These are phyloP conservation scores for Psix sp. DNA, from an alignment of 1,140 invertebrate species.

Conservation along the genomic window DNA sequence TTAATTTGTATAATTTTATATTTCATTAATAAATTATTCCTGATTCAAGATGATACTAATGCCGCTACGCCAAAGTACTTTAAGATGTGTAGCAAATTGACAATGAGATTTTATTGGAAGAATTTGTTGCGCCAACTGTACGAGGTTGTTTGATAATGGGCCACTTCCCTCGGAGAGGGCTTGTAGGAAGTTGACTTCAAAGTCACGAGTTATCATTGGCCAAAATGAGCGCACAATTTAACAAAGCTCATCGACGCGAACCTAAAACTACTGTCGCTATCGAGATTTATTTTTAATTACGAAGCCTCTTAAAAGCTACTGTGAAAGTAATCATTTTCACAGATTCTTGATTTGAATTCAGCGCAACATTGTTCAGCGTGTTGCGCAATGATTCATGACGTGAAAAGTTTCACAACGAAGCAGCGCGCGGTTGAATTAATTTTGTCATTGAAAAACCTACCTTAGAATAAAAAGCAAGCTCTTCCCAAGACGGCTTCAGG, in stretches of 20 bases:
- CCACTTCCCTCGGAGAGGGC: slow-evolving; percentile 72
- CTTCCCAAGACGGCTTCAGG: too few species aligned
- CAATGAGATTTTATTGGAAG: slow-evolving; percentile 62
- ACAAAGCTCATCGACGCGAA: slow-evolving; percentile 55
- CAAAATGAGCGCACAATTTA: slow-evolving; percentile 73
- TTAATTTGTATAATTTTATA: too few species aligned
- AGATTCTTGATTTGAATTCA: too few species aligned
- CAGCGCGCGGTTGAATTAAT: too few species aligned
- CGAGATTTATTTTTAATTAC: slow-evolving; percentile 40
- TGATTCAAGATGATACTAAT: slow-evolving; percentile 1
- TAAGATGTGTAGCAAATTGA: slow-evolving; percentile 52
- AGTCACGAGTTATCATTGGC: slow-evolving; percentile 76
- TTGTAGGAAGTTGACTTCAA: slow-evolving; percentile 76
- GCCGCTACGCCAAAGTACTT: slow-evolving; percentile 18
- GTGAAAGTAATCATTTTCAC: slow-evolving; percentile 27
- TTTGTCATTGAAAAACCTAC: too few species aligned
- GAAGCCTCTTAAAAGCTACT: too few species aligned
- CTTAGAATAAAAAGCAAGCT: too few species aligned
- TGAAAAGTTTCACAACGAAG: too few species aligned
- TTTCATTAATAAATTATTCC: too few species aligned
- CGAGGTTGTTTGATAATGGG: slow-evolving; percentile 72
- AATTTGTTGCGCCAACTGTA: slow-evolving; percentile 73
- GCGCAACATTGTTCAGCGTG: too few species aligned
- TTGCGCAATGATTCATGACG: too few species aligned
- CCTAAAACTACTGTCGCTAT: too few species aligned